Evolutionary conservation across 1,140 invertebrate genomes (phyloP), one percentile per base, ranked within the genome.

Genomic region (Yoshiicerus persimilis): DNA sequence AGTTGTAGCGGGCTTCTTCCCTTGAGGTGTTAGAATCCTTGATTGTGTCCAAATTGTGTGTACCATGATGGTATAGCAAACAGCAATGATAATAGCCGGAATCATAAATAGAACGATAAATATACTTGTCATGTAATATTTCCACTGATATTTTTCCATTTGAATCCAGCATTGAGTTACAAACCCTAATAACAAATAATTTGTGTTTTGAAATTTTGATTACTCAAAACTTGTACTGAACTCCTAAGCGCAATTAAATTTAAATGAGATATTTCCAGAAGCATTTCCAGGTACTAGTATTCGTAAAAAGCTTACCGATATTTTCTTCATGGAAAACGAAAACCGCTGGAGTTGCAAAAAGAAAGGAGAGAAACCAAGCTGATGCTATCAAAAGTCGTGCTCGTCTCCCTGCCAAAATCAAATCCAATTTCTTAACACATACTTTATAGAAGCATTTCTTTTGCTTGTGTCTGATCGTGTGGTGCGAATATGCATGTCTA

Each of bases 41-140:
- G 93, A 95, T 91, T 97, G 97, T 1, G 96, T 95, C 97, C 97
- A 98, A 90, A 99, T 98, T 4, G 97, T 98, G 92, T 95, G 94
- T 0, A 99, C 97, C 89, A 99, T 99, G 89, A 98, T 95, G 10
- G 96, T 95, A 93, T 99, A 99, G 92, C 98, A 99, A 2, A 95
- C 95, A 0, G 96, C 95, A 70, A 99, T 99, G 90, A 98, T 97
- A 38, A 98, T 90, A 0, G 97, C 96, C 0, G 98, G 98, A 23
- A 97, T 93, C 34, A 98, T 94, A 93, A 99, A 98, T 4, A 98
- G 94, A 41, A 96, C 95, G 5, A 96, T 92, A 6, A 97, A 95
- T 0, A 98, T 96, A 30, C 97, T 91, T 0, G 95, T 96, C 95
- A 99, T 96, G 93, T 98, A 99, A 16, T 98, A 34, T 87, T 64